These are phyloP conservation scores for Atlantisia rogersi DNA, from an alignment of 2,113 vertebrate genomes.

Conservation along the genomic window DNA sequence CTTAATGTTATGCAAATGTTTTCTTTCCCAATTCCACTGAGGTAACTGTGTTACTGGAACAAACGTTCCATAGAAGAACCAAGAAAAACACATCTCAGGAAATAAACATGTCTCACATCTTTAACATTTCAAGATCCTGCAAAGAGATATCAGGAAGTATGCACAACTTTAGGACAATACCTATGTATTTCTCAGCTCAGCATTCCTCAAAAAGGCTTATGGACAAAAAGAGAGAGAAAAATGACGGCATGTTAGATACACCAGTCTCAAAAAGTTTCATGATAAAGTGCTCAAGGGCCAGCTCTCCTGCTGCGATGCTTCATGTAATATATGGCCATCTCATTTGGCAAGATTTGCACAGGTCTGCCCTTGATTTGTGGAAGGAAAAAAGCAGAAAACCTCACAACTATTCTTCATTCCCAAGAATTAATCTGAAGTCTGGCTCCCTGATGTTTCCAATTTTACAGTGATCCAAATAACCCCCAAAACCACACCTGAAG, in stretches of 20 bases:
- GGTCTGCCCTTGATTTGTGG: slow-evolving; percentile 59
- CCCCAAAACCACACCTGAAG: slow-evolving; percentile 45
- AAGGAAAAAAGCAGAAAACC: slow-evolving; percentile 44
- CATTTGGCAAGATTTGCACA: slow-evolving; percentile 10
- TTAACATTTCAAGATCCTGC: not conserved
- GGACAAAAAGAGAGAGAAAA: not conserved
- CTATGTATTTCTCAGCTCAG: not conserved
- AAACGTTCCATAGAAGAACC: not conserved
- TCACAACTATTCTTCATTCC: slow-evolving; percentile 39
- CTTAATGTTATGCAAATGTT: not conserved
- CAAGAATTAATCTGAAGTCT: slow-evolving; percentile 14
- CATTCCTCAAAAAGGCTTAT: not conserved
- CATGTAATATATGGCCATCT: slow-evolving; percentile 30
- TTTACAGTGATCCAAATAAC: slow-evolving; percentile 25
- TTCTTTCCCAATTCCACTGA: not conserved
- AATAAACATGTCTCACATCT: not conserved
- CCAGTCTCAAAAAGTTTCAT: not conserved
- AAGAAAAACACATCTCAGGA: not conserved
- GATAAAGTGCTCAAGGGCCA: not conserved
- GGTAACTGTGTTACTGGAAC: not conserved
- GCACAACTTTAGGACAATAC: not conserved
- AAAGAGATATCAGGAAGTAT: not conserved
- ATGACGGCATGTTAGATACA: not conserved
- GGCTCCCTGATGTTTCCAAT: slow-evolving; percentile 57
- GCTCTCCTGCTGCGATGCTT: slow-evolving; percentile 26